phyloP scores from a whole-genome alignment of 1,140 invertebrate genomes.

The Drosophila santomea region DNA sequence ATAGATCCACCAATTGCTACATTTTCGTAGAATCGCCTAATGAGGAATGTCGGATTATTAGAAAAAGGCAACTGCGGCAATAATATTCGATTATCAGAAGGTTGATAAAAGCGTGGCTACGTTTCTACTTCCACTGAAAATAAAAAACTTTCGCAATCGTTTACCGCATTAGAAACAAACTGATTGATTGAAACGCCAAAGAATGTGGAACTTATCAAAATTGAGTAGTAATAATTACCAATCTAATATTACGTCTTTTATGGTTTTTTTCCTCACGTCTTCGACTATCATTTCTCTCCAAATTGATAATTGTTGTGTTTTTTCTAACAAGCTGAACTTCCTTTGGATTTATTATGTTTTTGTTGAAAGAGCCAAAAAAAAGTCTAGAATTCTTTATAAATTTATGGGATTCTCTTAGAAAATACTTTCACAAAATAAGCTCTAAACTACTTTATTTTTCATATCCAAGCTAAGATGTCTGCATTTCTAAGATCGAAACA shows the following conservation, averaged over 20 bases:
- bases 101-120: slow-evolving; percentile 2
- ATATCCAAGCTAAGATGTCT: too few species aligned
- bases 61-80: not conserved
- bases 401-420: not conserved
- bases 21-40: not conserved
- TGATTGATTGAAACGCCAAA: not conserved
- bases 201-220: not conserved
- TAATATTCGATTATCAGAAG: slow-evolving; percentile 4
- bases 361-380: not conserved
- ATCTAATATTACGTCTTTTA: slow-evolving; percentile 29
- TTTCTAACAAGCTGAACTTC: slow-evolving; percentile 6
- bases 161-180: slow-evolving; percentile 12
- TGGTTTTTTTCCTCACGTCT: not conserved
- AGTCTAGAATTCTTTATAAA: slow-evolving; percentile 3
- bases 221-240: slow-evolving; percentile 5
- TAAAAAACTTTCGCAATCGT: not conserved
- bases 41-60: slow-evolving; percentile 7
- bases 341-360: slow-evolving; percentile 7
- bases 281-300: slow-evolving; percentile 6
- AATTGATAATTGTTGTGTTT: slow-evolving; percentile 22
- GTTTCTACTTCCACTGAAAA: not conserved
- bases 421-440: not conserved
- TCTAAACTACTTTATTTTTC: too few species aligned
- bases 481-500: too few species aligned
- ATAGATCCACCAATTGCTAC: too few species aligned